These are phyloP conservation scores for Manis pentadactyla DNA, from an alignment of 2,797 vertebrate genomes.

Conservation along the genomic window DNA sequence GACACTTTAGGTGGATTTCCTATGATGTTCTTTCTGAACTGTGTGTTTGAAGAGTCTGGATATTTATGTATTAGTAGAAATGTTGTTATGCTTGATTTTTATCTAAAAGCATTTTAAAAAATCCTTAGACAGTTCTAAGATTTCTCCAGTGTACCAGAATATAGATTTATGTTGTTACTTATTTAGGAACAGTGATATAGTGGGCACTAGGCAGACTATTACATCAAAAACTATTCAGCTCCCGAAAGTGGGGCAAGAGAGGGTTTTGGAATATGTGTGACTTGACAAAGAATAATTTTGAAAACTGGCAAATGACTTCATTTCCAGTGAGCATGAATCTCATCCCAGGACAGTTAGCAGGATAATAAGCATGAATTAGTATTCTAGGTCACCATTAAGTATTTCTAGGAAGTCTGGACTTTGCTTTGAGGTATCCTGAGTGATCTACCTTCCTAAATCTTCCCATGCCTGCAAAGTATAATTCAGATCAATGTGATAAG, in stretches of 20 bases:
- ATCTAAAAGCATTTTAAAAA: constrained; percentile 9
- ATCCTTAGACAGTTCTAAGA: neutral
- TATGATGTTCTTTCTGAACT: neutral
- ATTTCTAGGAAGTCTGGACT: neutral
- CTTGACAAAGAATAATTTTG: neutral
- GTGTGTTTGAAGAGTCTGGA: neutral
- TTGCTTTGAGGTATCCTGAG: neutral
- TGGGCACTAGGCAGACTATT: neutral
- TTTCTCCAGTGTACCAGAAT: neutral
- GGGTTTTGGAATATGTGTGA: neutral
- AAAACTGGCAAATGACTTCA: constrained; percentile 10
- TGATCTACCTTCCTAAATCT: neutral
- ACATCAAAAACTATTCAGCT: neutral
- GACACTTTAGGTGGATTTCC: neutral
- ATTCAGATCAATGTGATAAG: neutral
- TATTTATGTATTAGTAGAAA: neutral
- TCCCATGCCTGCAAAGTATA: neutral
- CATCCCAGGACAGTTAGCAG: neutral
- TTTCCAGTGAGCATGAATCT: neutral
- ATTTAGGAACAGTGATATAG: constrained; percentile 32
- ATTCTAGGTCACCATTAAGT: neutral
- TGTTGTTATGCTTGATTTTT: constrained; percentile 20
- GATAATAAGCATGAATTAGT: neutral
- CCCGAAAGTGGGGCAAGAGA: neutral
- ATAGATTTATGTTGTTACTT: constrained; percentile 19